phyloP scores from a whole-genome alignment of 2,888 invertebrate species.

The Epicampocera succincta region DNA sequence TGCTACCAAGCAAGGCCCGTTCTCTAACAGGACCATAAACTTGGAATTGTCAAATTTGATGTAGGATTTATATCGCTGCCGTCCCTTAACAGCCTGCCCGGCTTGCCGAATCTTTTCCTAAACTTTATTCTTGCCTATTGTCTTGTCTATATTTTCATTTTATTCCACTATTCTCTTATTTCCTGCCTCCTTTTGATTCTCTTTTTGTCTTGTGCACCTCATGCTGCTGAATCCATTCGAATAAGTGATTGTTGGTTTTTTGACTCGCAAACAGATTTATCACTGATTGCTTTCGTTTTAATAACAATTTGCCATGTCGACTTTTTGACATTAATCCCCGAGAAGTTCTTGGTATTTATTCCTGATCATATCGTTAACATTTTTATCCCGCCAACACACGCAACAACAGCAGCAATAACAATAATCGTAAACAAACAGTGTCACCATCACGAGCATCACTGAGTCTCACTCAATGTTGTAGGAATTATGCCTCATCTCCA shows the following conservation, averaged over 20 bases:
- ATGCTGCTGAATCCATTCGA: background rate
- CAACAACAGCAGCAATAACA: no score
- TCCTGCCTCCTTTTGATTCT: no score
- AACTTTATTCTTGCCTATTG: no score
- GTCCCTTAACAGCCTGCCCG: no score
- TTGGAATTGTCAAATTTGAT: no score
- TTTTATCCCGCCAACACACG: background rate
- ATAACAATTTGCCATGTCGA: background rate
- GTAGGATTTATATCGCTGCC: no score
- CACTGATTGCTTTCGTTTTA: background rate
- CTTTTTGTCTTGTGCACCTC: no score
- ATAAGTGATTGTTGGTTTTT: background rate
- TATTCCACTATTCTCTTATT: no score
- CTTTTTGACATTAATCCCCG: slow-evolving; percentile 40
- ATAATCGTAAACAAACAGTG: slow-evolving; percentile 21
- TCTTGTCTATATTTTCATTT: no score
- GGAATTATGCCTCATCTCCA: slow-evolving; percentile 79
- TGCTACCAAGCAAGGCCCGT: no score
- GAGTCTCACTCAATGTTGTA: slow-evolving; percentile 53
- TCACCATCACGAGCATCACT: slow-evolving; percentile 35
- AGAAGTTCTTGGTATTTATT: slow-evolving; percentile 2
- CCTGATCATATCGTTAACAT: slow-evolving; percentile 22
- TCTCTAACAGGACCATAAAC: no score
- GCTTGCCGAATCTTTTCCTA: no score
- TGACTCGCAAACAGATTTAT: background rate